Percentiles rank a stretch among this genome's conserved stretches.
phyloP scores from a whole-genome alignment of 2,113 vertebrate species.

The Mungos mungo region DNA sequence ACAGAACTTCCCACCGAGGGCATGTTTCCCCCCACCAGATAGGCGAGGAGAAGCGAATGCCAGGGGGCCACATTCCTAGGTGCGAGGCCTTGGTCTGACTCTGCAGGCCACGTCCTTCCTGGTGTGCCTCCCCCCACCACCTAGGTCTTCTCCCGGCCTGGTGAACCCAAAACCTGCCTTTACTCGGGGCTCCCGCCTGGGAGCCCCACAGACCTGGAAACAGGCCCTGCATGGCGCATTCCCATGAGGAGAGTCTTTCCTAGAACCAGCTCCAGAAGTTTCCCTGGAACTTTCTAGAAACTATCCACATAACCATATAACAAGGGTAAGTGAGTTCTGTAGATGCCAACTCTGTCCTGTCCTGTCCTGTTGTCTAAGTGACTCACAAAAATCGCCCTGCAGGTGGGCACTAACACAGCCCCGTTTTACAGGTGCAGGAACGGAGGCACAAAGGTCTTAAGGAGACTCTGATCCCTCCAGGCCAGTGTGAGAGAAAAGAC shows the following conservation, averaged over 20 bases:
- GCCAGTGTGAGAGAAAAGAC: background rate
- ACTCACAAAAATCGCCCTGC: background rate
- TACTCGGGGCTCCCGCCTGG: background rate
- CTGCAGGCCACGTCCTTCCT: background rate
- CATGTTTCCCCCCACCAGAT: background rate
- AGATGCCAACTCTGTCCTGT: background rate
- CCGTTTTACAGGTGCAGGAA: background rate
- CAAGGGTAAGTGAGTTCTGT: background rate
- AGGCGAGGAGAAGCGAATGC: background rate
- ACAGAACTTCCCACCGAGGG: background rate
- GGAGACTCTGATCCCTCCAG: no score
- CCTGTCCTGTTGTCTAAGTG: background rate
- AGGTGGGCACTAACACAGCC: background rate
- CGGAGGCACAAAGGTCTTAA: background rate
- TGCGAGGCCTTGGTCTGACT: background rate
- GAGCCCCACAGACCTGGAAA: background rate
- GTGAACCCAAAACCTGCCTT: background rate
- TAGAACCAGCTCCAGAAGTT: background rate
- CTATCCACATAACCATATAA: no score
- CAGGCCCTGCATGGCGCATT: background rate
- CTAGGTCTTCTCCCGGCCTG: no score
- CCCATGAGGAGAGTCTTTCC: background rate
- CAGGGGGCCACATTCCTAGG: rapidly evolving
- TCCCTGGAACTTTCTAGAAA: background rate
- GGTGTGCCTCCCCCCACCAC: background rate